These are phyloP conservation scores for Amaurobius ferox DNA, from an alignment of 2,888 invertebrate genomes.

Conservation along the genomic window DNA sequence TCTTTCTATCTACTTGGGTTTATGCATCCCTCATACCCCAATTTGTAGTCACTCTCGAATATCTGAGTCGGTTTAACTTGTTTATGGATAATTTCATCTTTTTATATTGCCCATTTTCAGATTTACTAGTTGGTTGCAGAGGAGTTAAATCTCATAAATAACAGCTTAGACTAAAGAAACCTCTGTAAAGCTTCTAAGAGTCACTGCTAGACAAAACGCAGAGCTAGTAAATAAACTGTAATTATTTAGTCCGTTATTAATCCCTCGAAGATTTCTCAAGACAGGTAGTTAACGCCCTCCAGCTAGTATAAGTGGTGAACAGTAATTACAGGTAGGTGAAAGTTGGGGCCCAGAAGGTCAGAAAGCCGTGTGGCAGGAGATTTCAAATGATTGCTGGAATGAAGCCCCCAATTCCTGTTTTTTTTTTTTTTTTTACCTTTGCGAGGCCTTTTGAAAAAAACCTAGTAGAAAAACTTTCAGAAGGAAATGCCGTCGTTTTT, in stretches of 20 bases:
- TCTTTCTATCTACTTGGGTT: too few species aligned
- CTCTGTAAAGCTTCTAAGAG: background rate
- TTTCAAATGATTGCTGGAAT: constrained; percentile 22
- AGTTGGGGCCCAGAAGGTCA: constrained; percentile 15
- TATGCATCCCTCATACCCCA: too few species aligned
- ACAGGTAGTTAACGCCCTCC: constrained; percentile 57
- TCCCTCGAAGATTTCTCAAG: constrained; percentile 27
- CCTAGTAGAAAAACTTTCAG: background rate
- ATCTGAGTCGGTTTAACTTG: too few species aligned
- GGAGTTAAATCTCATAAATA: background rate
- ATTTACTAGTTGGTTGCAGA: too few species aligned
- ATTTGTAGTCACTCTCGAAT: too few species aligned
- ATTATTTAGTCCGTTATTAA: constrained; percentile 53
- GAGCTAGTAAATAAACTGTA: constrained; percentile 27
- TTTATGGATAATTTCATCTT: too few species aligned
- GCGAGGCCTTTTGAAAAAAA: background rate
- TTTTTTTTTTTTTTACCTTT: background rate
- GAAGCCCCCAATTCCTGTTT: constrained; percentile 4
- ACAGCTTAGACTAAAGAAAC: background rate
- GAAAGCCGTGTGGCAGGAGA: constrained; percentile 15
- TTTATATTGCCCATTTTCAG: too few species aligned
- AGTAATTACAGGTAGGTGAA: constrained; percentile 46
- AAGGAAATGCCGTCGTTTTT: background rate
- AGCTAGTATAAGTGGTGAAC: constrained; percentile 18
- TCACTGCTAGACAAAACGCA: background rate